phyloP scores from a whole-genome alignment of 1,140 invertebrate genomes.

The Octopus bimaculoides region DNA sequence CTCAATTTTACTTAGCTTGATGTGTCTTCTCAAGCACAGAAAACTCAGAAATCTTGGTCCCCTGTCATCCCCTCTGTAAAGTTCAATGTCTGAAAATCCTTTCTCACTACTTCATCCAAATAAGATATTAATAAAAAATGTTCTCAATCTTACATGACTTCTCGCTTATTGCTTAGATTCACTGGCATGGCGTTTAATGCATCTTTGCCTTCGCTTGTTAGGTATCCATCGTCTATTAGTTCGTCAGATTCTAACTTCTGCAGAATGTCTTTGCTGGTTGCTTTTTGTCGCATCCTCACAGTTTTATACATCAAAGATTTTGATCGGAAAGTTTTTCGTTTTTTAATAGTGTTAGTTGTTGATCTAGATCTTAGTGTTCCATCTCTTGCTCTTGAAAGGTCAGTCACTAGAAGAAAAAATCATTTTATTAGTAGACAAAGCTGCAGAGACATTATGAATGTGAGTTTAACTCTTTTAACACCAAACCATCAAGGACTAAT shows the following conservation, averaged over 20 bases:
- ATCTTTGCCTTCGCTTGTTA: not conserved
- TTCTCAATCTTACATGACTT: not conserved
- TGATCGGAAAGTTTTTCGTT: not conserved
- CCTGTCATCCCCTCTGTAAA: not conserved
- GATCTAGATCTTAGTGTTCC: not conserved
- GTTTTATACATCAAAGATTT: not conserved
- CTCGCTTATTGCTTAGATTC: not conserved
- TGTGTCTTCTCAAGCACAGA: not conserved
- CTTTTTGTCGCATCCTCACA: not conserved
- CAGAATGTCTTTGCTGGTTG: not conserved
- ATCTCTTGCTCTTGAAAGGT: too few relatives aligned
- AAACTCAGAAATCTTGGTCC: not conserved
- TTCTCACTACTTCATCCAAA: not conserved
- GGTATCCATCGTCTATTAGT: not conserved
- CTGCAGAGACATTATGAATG: too few relatives aligned
- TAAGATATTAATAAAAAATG: not conserved
- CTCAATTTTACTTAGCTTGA: not conserved
- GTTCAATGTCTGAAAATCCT: not conserved
- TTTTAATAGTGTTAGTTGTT: not conserved
- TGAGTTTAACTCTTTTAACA: too few relatives aligned
- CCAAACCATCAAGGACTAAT: too few relatives aligned
- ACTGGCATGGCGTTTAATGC: not conserved
- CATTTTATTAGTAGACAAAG: too few relatives aligned
- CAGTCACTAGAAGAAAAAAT: too few relatives aligned
- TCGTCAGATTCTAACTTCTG: not conserved